These are phyloP conservation scores for Calidris pygmaea DNA, from an alignment of 2,113 vertebrate genomes.

Conservation along the genomic window DNA sequence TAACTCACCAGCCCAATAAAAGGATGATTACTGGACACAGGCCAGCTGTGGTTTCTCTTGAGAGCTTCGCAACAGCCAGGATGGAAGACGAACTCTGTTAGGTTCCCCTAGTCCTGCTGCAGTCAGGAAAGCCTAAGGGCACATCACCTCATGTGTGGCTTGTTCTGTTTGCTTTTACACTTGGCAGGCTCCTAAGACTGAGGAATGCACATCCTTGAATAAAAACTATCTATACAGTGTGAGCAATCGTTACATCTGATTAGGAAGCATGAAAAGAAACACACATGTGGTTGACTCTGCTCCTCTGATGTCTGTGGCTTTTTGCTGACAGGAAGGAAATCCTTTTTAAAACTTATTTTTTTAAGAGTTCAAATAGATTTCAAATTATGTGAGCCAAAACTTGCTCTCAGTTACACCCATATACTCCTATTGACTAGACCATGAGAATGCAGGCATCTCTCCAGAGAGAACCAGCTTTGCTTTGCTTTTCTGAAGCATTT, in stretches of 20 bases:
- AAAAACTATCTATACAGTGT: constrained; percentile 44
- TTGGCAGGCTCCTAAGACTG: constrained; percentile 47
- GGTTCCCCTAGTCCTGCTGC: not conserved
- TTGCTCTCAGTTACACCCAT: constrained; percentile 1
- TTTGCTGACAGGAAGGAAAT: constrained; percentile 69
- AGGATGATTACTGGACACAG: not conserved
- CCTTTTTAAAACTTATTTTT: constrained; percentile 50
- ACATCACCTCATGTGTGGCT: constrained; percentile 38
- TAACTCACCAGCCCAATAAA: not conserved
- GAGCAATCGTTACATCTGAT: constrained; percentile 67
- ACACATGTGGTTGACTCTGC: constrained; percentile 50
- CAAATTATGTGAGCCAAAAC: constrained; percentile 27
- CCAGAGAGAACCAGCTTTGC: not conserved
- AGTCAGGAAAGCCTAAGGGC: constrained; percentile 44
- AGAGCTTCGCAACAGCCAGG: not conserved
- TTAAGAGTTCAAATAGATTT: constrained; percentile 54
- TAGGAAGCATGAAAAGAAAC: constrained; percentile 56
- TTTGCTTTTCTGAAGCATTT: not conserved
- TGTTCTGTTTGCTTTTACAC: constrained; percentile 54
- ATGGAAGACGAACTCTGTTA: not conserved
- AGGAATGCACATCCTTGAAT: constrained; percentile 54
- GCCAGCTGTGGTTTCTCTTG: constrained; percentile 42
- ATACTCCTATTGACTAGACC: not conserved
- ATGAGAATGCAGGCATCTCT: not conserved
- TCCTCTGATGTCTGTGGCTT: constrained; percentile 60